Evolutionary conservation across 2,797 vertebrate genomes (phyloP).

Genomic region (Halcyon leucocephala): DNA sequence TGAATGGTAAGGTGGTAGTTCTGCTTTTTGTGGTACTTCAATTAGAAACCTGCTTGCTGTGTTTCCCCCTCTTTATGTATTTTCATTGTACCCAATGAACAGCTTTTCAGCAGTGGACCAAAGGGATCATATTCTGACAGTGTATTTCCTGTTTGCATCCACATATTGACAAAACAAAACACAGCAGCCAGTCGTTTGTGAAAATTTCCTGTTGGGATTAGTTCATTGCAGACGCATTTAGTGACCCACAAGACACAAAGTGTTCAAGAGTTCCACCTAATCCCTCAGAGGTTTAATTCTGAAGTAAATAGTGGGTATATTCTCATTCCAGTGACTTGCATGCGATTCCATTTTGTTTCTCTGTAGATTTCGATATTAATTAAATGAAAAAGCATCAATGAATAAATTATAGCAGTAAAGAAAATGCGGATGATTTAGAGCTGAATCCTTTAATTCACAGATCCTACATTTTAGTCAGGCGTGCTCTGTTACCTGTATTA

Average conservation of each 20-base stretch:
- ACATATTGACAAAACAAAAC: neutral
- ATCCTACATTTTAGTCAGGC: neutral
- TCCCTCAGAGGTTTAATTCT: neutral
- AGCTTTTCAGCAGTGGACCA: neutral
- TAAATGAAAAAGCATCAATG: neutral
- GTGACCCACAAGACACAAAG: neutral
- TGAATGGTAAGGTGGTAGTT: neutral
- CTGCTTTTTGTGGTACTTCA: neutral
- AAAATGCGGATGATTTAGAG: neutral
- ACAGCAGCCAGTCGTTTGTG: rapidly evolving
- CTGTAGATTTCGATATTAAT: neutral
- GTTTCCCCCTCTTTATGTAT: neutral
- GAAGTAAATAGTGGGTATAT: neutral
- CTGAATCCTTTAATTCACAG: neutral
- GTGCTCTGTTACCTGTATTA: neutral
- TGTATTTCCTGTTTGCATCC: neutral
- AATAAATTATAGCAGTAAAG: neutral
- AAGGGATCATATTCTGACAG: neutral
- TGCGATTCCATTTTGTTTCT: neutral
- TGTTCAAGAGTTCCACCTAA: neutral
- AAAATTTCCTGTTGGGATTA: neutral
- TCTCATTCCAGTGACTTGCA: neutral
- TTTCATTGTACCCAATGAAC: neutral
- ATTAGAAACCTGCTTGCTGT: neutral
- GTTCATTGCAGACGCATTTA: neutral